A percentile compares a stretch with the other conserved stretches of the same genome.
phyloP scores from a whole-genome alignment of 2,113 vertebrate species.

The Mustelus asterias region DNA sequence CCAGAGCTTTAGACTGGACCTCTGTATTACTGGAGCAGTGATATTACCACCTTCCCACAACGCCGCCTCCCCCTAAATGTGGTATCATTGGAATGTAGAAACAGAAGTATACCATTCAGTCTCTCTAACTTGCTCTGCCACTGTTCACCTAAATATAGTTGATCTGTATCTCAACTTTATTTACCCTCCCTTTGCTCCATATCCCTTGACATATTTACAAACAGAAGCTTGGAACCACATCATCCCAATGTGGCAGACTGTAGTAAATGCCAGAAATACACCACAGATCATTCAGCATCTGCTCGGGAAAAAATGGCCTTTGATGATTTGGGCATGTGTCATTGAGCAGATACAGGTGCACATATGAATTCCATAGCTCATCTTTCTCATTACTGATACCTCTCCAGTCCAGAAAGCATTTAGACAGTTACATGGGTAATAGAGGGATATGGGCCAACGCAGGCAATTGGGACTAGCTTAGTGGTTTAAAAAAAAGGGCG shows the following conservation, averaged over 20 bases:
- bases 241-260: background rate
- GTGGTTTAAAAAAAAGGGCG: no score
- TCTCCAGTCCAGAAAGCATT: background rate
- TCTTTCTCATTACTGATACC: background rate
- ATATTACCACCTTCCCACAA: no score
- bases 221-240: background rate
- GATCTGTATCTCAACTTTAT: background rate
- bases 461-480: no score
- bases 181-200: background rate
- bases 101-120: background rate
- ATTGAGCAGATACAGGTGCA: background rate
- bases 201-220: background rate
- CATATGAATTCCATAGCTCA: background rate
- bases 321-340: background rate
- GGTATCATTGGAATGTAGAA: background rate
- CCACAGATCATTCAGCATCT: background rate
- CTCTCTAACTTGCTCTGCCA: background rate
- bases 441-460: no score
- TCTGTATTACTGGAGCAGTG: no score
- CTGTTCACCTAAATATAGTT: background rate
- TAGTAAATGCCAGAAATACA: background rate
- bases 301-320: background rate
- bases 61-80: background rate
- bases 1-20: no score
- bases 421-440: no score